Percentiles rank a stretch among this genome's conserved stretches.
These are phyloP conservation scores for Falco novaeseelandiae DNA, from an alignment of 2,797 vertebrate genomes.

Conservation along the genomic window DNA sequence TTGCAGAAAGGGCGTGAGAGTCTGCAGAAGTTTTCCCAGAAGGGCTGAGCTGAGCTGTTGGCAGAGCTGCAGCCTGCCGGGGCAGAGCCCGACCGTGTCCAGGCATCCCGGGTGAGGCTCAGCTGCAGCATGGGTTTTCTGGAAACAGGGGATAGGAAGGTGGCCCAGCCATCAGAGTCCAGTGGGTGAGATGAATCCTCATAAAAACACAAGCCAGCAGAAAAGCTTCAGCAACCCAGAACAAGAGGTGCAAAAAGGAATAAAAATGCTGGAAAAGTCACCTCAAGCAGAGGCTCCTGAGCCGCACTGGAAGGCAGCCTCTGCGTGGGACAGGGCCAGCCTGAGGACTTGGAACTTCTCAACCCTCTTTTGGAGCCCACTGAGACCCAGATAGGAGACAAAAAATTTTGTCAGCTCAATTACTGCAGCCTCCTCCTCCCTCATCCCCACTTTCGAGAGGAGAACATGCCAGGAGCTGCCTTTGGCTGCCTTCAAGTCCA, in stretches of 20 bases:
- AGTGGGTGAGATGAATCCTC: background rate
- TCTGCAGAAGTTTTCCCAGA: background rate
- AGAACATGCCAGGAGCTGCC: background rate
- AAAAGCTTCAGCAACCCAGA: background rate
- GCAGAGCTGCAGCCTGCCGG: background rate
- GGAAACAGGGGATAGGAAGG: background rate
- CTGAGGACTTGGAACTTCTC: background rate
- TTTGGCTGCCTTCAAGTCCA: background rate
- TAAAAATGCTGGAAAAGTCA: background rate
- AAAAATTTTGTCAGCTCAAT: background rate
- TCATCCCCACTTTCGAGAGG: background rate
- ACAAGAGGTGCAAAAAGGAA: background rate
- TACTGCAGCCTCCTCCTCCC: background rate
- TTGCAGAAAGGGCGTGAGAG: background rate
- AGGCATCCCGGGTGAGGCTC: background rate
- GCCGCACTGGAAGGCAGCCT: background rate
- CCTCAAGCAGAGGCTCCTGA: background rate
- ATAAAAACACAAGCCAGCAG: conserved; percentile 4
- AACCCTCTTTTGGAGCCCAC: background rate
- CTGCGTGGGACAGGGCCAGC: background rate
- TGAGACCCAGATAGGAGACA: background rate
- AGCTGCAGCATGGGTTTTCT: background rate
- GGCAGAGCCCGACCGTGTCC: fast-evolving
- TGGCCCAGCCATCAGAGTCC: background rate
- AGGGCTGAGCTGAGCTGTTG: background rate